Base-by-base conservation (phyloP, 2,888 invertebrate genomes). In the Tortrix viridana region DNA sequence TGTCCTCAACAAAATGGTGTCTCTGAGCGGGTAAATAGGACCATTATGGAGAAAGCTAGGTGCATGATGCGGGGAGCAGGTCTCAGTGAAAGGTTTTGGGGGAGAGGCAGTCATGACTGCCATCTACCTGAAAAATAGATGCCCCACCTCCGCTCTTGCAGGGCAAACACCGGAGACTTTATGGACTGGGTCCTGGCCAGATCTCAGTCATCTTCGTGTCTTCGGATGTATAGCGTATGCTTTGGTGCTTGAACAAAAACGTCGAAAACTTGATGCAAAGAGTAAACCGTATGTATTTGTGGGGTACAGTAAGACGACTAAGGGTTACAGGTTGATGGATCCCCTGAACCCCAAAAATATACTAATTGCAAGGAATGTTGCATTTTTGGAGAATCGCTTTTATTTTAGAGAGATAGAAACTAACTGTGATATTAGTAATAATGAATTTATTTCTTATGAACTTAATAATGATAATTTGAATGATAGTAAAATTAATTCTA, bases 61-160 rank as follows among this genome's bases (percentile, higher is more conserved):
- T 26, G 32, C 4, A 49, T 49, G 16, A 5, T 49, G 3, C 49
- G 5, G 16, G 18, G 18, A 3, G 12, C 26, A 4, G 16, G 47
- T 47, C 46, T 47, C 4, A 1, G 12, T 3, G 18, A 32, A 12
- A 6, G 16, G 3, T 49, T 16, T 7, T 49, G 49, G 49, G 49
- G 49, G 26, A 3, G 49, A 49, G 5, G 49, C 49, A 0, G 12
- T 32, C 0, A 26, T 32, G 26, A 49, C 49, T 5, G 49, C 49
- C 16, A 6, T 32, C 2, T 49, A 49, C 9, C 18, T 49, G 3
- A 49, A 32, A 26, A 49, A 49, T 18, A 9, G 49, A 1, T 49
- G n/a, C 32, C 62, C 56, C 20, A 60, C 60, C 2, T 22, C 55
- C 18, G 60, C 59, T 0, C 4, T 66, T 12, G 19, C 52, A 6